Evolutionary conservation across 2,113 vertebrate species (phyloP).

Genomic region (Tachysurus vachellii): DNA sequence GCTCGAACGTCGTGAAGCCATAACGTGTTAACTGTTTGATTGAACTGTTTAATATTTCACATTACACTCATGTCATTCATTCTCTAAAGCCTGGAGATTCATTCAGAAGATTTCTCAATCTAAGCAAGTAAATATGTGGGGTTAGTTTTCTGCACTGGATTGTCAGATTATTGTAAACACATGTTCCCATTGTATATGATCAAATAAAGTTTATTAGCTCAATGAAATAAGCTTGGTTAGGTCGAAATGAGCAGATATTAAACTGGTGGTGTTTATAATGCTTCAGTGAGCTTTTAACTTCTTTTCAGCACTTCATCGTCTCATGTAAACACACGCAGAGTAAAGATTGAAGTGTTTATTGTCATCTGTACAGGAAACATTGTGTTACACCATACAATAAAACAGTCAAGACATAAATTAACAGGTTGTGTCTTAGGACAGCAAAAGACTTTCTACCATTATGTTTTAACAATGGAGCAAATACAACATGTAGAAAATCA

Average conservation of each 20-base stretch:
- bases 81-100: neutral
- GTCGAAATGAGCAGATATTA: neutral
- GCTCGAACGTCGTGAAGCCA: neutral
- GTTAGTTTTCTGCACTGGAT: neutral
- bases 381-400: too few species aligned
- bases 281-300: neutral
- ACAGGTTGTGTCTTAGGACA: neutral
- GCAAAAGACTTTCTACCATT: neutral
- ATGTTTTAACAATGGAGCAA: neutral
- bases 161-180: neutral
- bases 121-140: neutral
- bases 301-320: neutral
- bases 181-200: neutral
- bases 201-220: conserved; percentile 2
- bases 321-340: neutral
- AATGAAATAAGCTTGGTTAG: neutral
- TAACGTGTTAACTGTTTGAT: neutral
- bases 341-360: neutral
- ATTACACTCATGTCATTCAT: neutral
- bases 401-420: neutral
- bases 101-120: neutral
- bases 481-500: neutral
- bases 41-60: neutral
- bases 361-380: too few species aligned
- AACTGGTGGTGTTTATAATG: neutral